Conservation (phyloP, 2,797 vertebrate genomes). For the Hyperoplus immaculatus region DNA sequence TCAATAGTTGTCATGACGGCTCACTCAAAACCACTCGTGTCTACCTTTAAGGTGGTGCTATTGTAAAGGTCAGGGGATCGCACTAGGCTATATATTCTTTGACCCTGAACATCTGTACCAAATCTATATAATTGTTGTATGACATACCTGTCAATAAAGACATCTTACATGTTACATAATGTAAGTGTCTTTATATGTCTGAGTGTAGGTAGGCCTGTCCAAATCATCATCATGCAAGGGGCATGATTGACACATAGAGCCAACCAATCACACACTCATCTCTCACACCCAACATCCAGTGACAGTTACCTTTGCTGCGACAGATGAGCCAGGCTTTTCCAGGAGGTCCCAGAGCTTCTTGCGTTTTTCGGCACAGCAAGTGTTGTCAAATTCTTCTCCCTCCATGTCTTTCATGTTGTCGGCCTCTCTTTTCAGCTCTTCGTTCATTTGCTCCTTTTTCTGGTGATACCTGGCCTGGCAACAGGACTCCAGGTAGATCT, state of each 20-base stretch:
- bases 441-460: slow-evolving; percentile 99
- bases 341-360: slow-evolving; percentile 99
- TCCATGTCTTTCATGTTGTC: slow-evolving; percentile 95
- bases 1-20: not conserved
- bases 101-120: not conserved
- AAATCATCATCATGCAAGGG: not conserved
- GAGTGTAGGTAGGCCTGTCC: not conserved
- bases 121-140: not conserved
- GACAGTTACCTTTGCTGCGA: slow-evolving; percentile 95
- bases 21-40: not conserved
- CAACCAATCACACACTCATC: slow-evolving; percentile 18
- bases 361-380: slow-evolving; percentile 96
- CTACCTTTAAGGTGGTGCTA: not conserved
- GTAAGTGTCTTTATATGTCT: not conserved
- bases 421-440: slow-evolving; percentile 97
- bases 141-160: not conserved
- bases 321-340: slow-evolving; percentile 98
- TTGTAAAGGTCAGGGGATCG: not conserved
- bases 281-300: slow-evolving; percentile 16
- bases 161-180: not conserved
- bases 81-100: not conserved
- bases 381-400: slow-evolving; percentile 98
- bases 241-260: not conserved
- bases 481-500: slow-evolving; percentile 99
- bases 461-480: slow-evolving; percentile 99